Conservation (phyloP, 1,140 invertebrate genomes). For the Ceratina australensis region DNA sequence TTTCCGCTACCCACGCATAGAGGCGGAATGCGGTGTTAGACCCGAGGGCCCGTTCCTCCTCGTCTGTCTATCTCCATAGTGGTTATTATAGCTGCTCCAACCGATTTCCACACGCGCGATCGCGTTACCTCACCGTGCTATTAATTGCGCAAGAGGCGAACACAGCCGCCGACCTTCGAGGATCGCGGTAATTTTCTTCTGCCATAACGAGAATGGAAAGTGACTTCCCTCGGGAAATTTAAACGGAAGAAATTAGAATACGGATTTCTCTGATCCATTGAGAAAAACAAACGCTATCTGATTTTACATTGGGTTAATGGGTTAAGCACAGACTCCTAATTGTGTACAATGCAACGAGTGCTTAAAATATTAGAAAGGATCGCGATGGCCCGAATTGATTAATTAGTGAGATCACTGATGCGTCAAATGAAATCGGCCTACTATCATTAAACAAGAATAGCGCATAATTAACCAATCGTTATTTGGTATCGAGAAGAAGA, state of each 20-base stretch:
- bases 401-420: neutral
- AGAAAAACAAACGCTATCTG: neutral
- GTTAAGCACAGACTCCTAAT: neutral
- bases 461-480: too few species aligned
- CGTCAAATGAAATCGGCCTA: neutral
- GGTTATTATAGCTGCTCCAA: conserved; percentile 24
- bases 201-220: neutral
- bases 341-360: neutral
- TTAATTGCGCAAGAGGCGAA: conserved; percentile 46
- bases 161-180: conserved; percentile 35
- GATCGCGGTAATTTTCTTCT: conserved; percentile 6
- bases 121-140: conserved; percentile 36
- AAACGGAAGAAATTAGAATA: neutral
- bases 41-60: neutral
- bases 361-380: conserved; percentile 13
- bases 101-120: conserved; percentile 51
- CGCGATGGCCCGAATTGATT: conserved; percentile 10
- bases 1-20: conserved; percentile 54
- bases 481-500: too few species aligned
- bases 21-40: conserved; percentile 22
- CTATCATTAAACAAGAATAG: too few species aligned
- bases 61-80: conserved; percentile 5
- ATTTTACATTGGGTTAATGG: neutral
- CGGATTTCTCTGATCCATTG: too few species aligned
- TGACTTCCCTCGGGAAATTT: conserved; percentile 4